These are phyloP conservation scores for Zelostemma sp. DNA, from an alignment of 1,140 invertebrate species.

Conservation along the genomic window DNA sequence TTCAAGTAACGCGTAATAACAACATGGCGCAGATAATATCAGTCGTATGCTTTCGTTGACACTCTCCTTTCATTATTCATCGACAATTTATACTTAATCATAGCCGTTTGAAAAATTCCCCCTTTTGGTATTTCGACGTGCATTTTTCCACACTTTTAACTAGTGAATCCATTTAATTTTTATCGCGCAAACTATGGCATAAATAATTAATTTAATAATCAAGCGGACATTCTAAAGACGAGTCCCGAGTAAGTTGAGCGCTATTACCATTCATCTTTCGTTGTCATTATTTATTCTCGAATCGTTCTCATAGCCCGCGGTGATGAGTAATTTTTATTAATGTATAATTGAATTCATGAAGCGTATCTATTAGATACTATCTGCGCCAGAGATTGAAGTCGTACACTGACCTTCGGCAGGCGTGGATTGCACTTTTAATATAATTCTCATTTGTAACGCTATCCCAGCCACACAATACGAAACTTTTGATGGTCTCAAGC, in stretches of 20 bases:
- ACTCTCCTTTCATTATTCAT: constrained; percentile 29
- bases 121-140: too few relatives aligned
- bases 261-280: constrained; percentile 51
- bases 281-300: constrained; percentile 51
- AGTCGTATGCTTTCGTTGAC: constrained; percentile 34
- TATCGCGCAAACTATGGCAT: constrained; percentile 22
- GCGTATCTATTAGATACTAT: constrained; percentile 64
- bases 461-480: constrained; percentile 50
- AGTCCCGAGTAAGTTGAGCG: constrained; percentile 17
- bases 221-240: constrained; percentile 18
- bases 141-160: too few relatives aligned
- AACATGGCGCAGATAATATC: constrained; percentile 18
- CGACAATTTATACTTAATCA: too few relatives aligned
- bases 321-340: constrained; percentile 60
- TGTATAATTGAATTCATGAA: constrained; percentile 66
- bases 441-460: constrained; percentile 62
- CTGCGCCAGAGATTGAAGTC: constrained; percentile 54
- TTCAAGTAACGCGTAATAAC: constrained; percentile 50
- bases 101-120: too few relatives aligned
- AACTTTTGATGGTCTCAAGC: too few relatives aligned
- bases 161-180: constrained; percentile 2
- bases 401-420: constrained; percentile 59
- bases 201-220: constrained; percentile 13
- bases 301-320: constrained; percentile 35
- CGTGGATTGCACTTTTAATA: constrained; percentile 59